A percentile compares a stretch with the other conserved stretches of the same genome.
Conservation (phyloP, 2,888 invertebrate species). For the Penaeus monodon region DNA sequence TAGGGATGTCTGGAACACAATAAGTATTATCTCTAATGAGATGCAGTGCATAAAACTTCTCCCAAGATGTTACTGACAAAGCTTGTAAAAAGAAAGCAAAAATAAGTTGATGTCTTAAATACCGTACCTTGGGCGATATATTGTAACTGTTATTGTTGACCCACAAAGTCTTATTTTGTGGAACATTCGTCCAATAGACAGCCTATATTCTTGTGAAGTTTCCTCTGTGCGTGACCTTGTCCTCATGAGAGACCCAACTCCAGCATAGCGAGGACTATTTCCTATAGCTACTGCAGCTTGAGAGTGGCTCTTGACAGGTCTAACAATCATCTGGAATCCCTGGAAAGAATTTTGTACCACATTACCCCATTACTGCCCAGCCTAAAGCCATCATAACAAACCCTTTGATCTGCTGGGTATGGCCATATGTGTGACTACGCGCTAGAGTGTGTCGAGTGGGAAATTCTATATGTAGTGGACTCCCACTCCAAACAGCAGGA, state of each 20-base stretch:
- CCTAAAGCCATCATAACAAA: no score
- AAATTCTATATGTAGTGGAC: no score
- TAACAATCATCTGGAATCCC: constrained; percentile 87
- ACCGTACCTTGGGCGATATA: constrained; percentile 91
- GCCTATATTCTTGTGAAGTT: constrained; percentile 77
- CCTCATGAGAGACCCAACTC: constrained; percentile 41
- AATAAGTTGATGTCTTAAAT: neutral
- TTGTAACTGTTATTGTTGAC: constrained; percentile 91
- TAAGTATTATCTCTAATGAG: neutral
- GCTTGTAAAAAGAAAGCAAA: neutral
- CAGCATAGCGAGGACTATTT: constrained; percentile 26
- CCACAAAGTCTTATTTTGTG: constrained; percentile 89
- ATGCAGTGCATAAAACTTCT: neutral
- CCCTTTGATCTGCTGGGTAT: no score
- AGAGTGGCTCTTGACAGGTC: constrained; percentile 69
- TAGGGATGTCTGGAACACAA: constrained; percentile 83
- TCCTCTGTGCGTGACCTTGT: constrained; percentile 26
- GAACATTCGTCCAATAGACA: constrained; percentile 95
- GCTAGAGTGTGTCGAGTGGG: no score
- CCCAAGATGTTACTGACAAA: neutral
- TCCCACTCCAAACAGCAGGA: no score
- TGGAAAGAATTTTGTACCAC: constrained; percentile 68
- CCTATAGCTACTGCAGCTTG: constrained; percentile 26
- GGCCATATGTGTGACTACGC: no score
- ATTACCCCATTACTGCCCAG: no score